phyloP scores from a whole-genome alignment of 2,797 vertebrate genomes.

The Echeneis naucrates region DNA sequence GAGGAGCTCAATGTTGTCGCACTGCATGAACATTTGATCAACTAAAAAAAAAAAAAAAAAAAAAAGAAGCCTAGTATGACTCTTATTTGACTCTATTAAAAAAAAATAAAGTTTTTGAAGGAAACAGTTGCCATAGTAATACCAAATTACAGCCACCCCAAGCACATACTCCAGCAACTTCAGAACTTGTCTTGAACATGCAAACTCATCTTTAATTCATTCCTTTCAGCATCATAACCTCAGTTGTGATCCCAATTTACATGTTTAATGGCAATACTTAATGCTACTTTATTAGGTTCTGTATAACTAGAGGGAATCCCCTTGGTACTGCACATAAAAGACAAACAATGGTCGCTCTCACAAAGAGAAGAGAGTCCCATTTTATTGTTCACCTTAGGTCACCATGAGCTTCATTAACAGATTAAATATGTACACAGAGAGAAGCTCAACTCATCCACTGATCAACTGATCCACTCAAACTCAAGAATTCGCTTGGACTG shows the following conservation, averaged over 20 bases:
- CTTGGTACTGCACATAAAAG: constrained; percentile 28
- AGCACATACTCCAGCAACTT: constrained; percentile 15
- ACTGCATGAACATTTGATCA: constrained; percentile 62
- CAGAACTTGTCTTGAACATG: constrained; percentile 31
- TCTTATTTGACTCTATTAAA: constrained; percentile 14
- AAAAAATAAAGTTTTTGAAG: constrained; percentile 20
- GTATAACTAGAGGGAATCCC: constrained; percentile 51
- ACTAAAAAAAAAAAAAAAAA: constrained; percentile 36
- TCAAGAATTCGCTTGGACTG: not conserved
- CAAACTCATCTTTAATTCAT: constrained; percentile 69
- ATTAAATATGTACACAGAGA: constrained; percentile 20
- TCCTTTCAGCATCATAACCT: constrained; percentile 42
- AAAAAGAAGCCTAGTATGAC: constrained; percentile 9
- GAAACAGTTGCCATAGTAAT: constrained; percentile 20
- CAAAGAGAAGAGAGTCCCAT: not conserved
- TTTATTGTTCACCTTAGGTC: constrained; percentile 28
- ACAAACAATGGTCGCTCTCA: constrained; percentile 18
- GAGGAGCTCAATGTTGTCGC: constrained; percentile 44
- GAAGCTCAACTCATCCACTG: too few relatives aligned
- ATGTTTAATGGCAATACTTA: constrained; percentile 66
- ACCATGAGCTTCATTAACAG: constrained; percentile 16
- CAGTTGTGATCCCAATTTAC: constrained; percentile 65
- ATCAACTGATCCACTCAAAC: not conserved
- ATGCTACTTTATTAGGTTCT: constrained; percentile 49
- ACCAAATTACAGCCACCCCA: constrained; percentile 23